Base-by-base conservation (phyloP, 2,113 vertebrate species). In the Caranx melampygus region DNA sequence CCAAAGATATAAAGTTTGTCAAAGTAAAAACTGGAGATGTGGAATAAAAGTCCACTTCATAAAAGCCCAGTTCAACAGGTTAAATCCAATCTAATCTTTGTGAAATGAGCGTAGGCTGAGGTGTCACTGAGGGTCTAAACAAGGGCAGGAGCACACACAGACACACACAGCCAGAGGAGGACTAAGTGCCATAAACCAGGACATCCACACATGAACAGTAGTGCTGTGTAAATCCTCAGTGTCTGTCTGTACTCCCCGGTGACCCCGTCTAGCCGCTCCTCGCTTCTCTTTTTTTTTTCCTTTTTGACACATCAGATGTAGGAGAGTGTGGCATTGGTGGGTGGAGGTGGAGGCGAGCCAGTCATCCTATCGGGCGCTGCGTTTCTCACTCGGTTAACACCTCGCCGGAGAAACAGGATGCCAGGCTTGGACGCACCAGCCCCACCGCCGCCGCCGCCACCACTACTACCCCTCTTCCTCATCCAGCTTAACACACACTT, bases 381-480 rank as follows among this genome's bases (percentile, higher is more conserved):
- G 58, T 89, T 93, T 93, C 89, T 85, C 92, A 93, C 90, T 93
- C 81, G 75, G 89, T 93, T 93, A 91, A 92, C 90, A 92, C 90
- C 88, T 90, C 78, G 40, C 78, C 64, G 47, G 66, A 87, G 83
- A 88, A 87, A 87, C 84, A 87, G 79, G 87, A 89, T 88, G 90
- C 90, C 91, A 91, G 83, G 75, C 87, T 73, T 80, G 84, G 84
- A 86, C 74, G 16, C 75, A 79, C 71, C 75, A 71, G 42, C 66
- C 69, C 64, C 78, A 61, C 62, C 76, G 14, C 64, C 78, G 11
- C 67, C 63, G 10, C 42, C 63, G 9, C 26, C 26, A n/a, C n/a
- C n/a, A 26, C 26, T 26, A 26, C 26, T 26, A 26, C 72, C 70
- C 45, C 58, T 26, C 37, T 59, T 18, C 69, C 66, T 70, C 76